phyloP scores from a whole-genome alignment of 2,113 vertebrate genomes.

The Callipepla californica region DNA sequence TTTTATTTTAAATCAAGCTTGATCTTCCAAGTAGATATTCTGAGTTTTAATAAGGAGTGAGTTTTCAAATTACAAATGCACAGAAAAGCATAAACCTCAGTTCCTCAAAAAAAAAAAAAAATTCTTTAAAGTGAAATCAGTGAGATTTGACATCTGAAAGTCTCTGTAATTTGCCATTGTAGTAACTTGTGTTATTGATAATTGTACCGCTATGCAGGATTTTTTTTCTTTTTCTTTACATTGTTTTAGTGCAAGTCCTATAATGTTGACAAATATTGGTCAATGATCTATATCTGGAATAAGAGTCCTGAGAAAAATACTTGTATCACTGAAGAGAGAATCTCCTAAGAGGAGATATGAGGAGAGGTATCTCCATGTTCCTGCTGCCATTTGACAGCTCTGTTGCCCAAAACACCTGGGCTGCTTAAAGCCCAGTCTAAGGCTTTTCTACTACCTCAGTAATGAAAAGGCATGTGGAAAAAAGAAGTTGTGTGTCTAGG shows the following conservation, averaged over 20 bases:
- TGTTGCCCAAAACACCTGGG: background rate
- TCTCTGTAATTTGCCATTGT: background rate
- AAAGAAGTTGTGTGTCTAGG: background rate
- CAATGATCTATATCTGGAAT: background rate
- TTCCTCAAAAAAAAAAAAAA: background rate
- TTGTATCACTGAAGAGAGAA: background rate
- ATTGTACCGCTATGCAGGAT: background rate
- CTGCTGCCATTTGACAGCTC: background rate
- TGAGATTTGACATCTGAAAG: background rate
- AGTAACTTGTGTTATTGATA: background rate
- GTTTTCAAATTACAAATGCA: background rate
- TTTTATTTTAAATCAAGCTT: background rate
- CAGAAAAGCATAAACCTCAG: background rate
- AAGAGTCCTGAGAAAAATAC: background rate
- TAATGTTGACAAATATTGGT: background rate
- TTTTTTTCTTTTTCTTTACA: background rate
- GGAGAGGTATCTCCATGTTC: background rate
- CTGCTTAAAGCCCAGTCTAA: background rate
- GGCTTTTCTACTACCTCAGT: background rate
- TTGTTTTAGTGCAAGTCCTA: background rate
- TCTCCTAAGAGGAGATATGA: background rate
- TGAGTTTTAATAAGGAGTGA: background rate
- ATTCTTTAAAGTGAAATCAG: background rate
- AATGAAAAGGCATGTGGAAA: background rate
- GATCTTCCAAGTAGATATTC: background rate